phyloP scores from a whole-genome alignment of 2,888 invertebrate genomes.

The Heteropelma amictum region DNA sequence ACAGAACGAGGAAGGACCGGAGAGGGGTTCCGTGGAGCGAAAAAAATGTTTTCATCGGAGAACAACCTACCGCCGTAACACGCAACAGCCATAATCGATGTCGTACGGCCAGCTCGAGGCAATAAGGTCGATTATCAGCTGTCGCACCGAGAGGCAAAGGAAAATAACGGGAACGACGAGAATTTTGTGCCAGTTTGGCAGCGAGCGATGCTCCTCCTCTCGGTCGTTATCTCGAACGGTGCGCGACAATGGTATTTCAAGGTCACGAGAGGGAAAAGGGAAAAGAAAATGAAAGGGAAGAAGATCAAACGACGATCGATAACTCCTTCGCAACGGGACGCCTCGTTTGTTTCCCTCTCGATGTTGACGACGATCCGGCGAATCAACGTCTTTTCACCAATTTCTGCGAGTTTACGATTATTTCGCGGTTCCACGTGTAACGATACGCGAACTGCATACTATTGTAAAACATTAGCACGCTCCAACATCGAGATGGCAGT shows the following conservation, averaged over 20 bases:
- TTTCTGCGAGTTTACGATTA: slow-evolving; percentile 95
- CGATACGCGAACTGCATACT: slow-evolving; percentile 89
- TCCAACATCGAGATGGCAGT: slow-evolving; percentile 76
- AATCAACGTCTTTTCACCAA: slow-evolving; percentile 94
- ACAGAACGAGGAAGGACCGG: slow-evolving; percentile 6
- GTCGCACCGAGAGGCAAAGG: too few species aligned
- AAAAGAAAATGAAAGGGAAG: too few species aligned
- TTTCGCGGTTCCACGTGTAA: slow-evolving; percentile 95
- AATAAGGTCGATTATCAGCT: slow-evolving; percentile 19
- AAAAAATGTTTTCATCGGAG: slow-evolving; percentile 45
- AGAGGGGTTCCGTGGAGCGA: too few species aligned
- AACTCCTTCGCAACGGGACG: slow-evolving; percentile 36
- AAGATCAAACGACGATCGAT: too few species aligned
- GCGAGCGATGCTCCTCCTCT: too few species aligned
- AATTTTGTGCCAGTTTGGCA: slow-evolving; percentile 23
- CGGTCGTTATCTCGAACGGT: slow-evolving; percentile 25
- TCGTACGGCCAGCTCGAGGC: slow-evolving; percentile 19
- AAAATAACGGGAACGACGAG: slow-evolving; percentile 15
- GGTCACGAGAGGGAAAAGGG: too few species aligned
- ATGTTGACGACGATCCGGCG: not conserved
- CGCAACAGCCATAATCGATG: slow-evolving; percentile 71
- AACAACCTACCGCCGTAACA: slow-evolving; percentile 74
- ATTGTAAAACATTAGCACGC: slow-evolving; percentile 78
- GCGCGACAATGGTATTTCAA: slow-evolving; percentile 54
- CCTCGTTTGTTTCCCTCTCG: not conserved